phyloP scores from a whole-genome alignment of 2,797 vertebrate genomes.

The Cirrhinus mrigala region DNA sequence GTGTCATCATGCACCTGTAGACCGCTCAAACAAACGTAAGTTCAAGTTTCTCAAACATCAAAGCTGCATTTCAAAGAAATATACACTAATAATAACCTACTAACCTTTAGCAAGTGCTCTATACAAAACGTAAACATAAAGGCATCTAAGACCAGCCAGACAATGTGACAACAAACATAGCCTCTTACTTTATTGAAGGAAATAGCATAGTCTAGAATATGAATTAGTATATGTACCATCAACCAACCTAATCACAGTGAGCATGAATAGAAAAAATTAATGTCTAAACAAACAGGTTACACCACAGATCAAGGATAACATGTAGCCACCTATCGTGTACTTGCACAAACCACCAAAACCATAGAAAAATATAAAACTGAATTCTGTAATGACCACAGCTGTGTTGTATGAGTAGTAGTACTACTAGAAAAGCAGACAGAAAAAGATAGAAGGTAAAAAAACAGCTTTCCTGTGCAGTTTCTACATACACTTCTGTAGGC shows the following conservation, averaged over 20 bases:
- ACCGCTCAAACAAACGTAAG: not conserved
- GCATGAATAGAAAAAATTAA: not conserved
- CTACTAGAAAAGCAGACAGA: not conserved
- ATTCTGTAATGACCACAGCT: not conserved
- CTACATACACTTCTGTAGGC: not conserved
- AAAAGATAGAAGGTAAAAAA: not conserved
- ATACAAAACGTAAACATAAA: not conserved
- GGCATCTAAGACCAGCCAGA: not conserved
- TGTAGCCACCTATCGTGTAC: not conserved
- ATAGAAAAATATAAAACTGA: not conserved
- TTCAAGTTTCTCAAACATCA: slow-evolving; percentile 7
- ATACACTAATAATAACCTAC: not conserved
- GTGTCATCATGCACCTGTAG: slow-evolving; percentile 54
- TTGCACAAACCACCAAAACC: not conserved
- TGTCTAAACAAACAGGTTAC: not conserved
- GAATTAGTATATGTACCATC: not conserved
- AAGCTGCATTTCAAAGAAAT: not conserved
- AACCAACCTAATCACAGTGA: not conserved
- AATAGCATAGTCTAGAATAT: not conserved
- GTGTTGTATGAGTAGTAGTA: not conserved
- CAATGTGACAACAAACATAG: too few species aligned
- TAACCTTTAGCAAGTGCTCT: not conserved
- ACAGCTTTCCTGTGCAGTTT: not conserved
- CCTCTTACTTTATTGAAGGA: not conserved
- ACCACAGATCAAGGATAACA: not conserved